Base-by-base conservation (phyloP, 2,888 invertebrate genomes). In the Eremobia ochroleuca region DNA sequence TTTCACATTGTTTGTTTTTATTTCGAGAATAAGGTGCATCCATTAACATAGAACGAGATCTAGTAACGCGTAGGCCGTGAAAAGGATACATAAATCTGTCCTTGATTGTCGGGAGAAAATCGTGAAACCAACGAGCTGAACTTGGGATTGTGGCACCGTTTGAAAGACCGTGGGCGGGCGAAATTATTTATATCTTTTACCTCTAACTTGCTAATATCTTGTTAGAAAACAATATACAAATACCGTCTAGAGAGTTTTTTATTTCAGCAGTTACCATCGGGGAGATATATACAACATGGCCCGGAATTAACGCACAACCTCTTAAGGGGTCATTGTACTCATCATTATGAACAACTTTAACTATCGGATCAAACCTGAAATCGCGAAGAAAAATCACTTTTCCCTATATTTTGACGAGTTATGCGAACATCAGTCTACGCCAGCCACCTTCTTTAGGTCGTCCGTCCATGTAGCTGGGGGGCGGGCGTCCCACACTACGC, bases 71-170 rank as follows among this genome's bases (percentile, higher is more conserved):
- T 95, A 92, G 95, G 94, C 90, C 82, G 92, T 85, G 87, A 85
- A 89, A 92, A 92, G 92, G 92, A 92, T 90, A 90, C 91, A 95
- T 95, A 95, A 95, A 95, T 95, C 94, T 92, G 92, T 93, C 92
- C 87, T 86, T 88, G 91, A 93, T 92, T 93, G 94, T 93, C 90
- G 90, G 88, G 94, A 91, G 94, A 93, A 94, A 95, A 94, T 92
- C 91, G 91, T 91, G 93, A 92, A 93, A 93, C 90, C 90, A 91
- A 92, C 90, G 89, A 87, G 87, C 85, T 88, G 89, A 89, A 90
- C 90, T 89, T 88, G 87, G 86, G 84, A 89, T 91, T 88, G 90
- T 88, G 85, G 88, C 84, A 87, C 80, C 83, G 87, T 92, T 92
- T 89, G 91, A 92, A 90, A 92, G 87, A 87, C 81, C 87, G 95